Evolutionary conservation across 2,888 invertebrate genomes (phyloP).

Genomic region (Apotomis capreana): DNA sequence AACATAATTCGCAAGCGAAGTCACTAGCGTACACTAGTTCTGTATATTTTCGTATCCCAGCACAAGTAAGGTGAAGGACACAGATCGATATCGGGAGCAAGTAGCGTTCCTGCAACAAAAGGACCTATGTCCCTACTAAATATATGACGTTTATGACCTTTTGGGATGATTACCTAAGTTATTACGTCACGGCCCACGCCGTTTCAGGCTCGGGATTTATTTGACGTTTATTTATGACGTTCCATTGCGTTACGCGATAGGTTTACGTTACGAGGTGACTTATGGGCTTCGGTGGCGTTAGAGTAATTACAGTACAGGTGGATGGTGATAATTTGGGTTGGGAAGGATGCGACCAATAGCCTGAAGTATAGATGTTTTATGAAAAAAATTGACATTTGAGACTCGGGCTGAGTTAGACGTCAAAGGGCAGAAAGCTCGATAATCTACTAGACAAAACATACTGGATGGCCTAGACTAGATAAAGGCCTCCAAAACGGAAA

Average conservation of each 20-base stretch:
- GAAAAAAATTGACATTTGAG: too few species aligned
- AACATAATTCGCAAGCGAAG: neutral
- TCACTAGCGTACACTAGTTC: neutral
- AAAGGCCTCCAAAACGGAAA: too few species aligned
- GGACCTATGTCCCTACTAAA: neutral
- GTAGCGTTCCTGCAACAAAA: neutral
- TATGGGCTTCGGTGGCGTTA: conserved; percentile 14
- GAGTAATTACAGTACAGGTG: conserved; percentile 2
- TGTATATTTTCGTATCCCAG: conserved; percentile 4
- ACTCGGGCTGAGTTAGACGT: too few species aligned
- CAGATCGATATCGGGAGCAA: conserved; percentile 30
- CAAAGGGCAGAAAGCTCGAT: too few species aligned
- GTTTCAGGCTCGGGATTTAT: conserved; percentile 31
- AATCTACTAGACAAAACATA: too few species aligned
- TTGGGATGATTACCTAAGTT: neutral
- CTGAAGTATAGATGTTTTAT: too few species aligned
- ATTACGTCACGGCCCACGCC: conserved; percentile 12
- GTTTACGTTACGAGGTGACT: conserved; percentile 19
- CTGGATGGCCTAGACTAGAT: too few species aligned
- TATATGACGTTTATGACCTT: neutral
- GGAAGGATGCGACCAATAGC: too few species aligned
- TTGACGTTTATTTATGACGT: conserved; percentile 37
- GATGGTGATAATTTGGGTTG: neutral
- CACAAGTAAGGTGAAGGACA: conserved; percentile 31
- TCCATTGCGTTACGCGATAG: conserved; percentile 20